phyloP scores from a whole-genome alignment of 1,140 invertebrate species.

The Subanguina moxae region DNA sequence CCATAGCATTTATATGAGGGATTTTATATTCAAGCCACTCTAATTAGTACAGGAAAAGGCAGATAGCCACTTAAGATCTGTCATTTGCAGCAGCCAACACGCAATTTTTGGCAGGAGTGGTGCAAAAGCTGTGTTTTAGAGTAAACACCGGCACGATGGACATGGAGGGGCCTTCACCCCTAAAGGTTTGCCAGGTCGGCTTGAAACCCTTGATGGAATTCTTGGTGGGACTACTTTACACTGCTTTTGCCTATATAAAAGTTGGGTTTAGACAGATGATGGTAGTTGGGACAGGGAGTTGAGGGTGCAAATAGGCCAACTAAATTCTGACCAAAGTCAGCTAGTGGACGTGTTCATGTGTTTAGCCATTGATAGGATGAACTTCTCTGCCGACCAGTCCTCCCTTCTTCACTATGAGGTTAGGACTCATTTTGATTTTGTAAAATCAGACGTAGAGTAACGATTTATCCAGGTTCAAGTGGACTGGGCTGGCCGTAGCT shows the following conservation, averaged over 20 bases:
- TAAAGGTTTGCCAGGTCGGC: constrained; percentile 22
- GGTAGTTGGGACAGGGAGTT: constrained; percentile 26
- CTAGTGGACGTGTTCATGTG: constrained; percentile 26
- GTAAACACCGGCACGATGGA: constrained; percentile 40
- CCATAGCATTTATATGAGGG: too few relatives aligned
- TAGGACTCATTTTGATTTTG: too few relatives aligned
- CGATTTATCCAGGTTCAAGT: constrained; percentile 36
- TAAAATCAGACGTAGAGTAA: constrained; percentile 16
- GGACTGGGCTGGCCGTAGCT: constrained; percentile 39
- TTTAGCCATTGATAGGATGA: constrained; percentile 34
- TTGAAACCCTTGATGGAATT: constrained; percentile 32
- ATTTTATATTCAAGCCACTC: too few relatives aligned
- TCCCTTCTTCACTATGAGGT: constrained; percentile 16
- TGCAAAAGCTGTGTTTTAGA: constrained; percentile 31
- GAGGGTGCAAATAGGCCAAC: constrained; percentile 10
- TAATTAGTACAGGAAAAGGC: neutral
- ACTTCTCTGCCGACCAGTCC: constrained; percentile 32
- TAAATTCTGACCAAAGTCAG: constrained; percentile 17
- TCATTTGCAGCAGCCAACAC: constrained; percentile 5
- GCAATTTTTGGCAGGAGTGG: constrained; percentile 35
- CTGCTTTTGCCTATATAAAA: neutral
- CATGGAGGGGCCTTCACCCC: constrained; percentile 4
- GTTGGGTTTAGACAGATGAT: constrained; percentile 19
- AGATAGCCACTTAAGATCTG: neutral
- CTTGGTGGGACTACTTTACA: constrained; percentile 41